Conservation (phyloP, 2,113 vertebrate genomes). For the Plestiodon gilberti region DNA sequence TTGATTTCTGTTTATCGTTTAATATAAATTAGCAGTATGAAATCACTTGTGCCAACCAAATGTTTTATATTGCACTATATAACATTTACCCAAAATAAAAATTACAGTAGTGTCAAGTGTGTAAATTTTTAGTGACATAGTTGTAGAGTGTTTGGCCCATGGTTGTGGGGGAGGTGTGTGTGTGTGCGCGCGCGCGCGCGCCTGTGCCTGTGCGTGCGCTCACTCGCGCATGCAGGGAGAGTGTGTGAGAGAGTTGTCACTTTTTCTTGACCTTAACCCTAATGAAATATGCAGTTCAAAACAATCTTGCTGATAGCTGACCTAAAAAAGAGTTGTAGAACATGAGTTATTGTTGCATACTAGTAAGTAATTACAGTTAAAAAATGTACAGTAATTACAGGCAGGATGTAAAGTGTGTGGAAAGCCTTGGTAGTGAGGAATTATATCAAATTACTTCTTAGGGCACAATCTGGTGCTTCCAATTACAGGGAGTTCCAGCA, state of each 20-base stretch:
- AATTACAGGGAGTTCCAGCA: neutral
- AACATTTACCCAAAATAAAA: conserved; percentile 31
- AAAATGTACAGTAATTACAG: neutral
- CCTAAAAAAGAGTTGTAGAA: neutral
- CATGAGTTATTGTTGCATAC: conserved; percentile 20
- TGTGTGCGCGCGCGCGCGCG: neutral
- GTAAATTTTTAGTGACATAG: conserved; percentile 22
- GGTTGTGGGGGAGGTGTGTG: neutral
- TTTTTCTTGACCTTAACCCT: conserved; percentile 7
- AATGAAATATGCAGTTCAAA: conserved; percentile 1
- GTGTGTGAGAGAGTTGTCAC: too few relatives aligned
- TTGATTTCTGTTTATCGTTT: conserved; percentile 58
- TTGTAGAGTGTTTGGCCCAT: neutral
- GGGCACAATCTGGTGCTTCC: too few relatives aligned
- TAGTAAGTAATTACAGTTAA: neutral
- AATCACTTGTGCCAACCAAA: conserved; percentile 49
- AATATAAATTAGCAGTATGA: conserved; percentile 56
- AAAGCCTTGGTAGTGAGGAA: neutral
- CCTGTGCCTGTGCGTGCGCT: neutral
- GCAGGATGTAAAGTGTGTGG: neutral
- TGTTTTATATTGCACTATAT: conserved; percentile 25
- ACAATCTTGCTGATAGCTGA: conserved; percentile 5
- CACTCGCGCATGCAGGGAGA: too few relatives aligned
- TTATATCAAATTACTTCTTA: neutral
- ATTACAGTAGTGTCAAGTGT: conserved; percentile 19